A percentile compares a stretch with the other conserved stretches of the same genome.
phyloP scores from a whole-genome alignment of 2,888 invertebrate genomes.

The Ligdia adustata region DNA sequence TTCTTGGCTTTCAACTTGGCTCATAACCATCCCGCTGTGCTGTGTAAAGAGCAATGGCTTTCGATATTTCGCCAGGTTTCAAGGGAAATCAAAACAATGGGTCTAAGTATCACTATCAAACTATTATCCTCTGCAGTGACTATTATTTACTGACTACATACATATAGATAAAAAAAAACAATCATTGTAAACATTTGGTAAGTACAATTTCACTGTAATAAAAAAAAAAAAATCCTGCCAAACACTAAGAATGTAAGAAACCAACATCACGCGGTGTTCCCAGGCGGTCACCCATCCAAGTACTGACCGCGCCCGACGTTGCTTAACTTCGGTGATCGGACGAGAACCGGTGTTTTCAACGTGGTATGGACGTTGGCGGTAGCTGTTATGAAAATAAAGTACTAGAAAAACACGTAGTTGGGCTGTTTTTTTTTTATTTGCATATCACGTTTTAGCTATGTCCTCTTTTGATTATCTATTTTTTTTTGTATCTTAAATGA shows the following conservation, averaged over 20 bases:
- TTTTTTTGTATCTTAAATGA: too few relatives aligned
- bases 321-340: conserved; percentile 65
- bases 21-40: conserved; percentile 43
- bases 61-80: conserved; percentile 34
- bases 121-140: background rate
- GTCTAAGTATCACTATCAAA: background rate
- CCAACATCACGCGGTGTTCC: conserved; percentile 55
- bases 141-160: too few relatives aligned
- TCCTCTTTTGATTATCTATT: too few relatives aligned
- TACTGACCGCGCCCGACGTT: conserved; percentile 72
- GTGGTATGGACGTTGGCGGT: conserved; percentile 26
- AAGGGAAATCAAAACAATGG: conserved; percentile 33
- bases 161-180: too few relatives aligned
- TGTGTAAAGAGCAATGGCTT: conserved; percentile 38
- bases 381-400: too few relatives aligned
- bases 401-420: too few relatives aligned
- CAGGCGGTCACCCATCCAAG: conserved; percentile 62
- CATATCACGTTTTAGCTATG: too few relatives aligned
- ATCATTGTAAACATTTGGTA: too few relatives aligned
- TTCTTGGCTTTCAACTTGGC: conserved; percentile 39
- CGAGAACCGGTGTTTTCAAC: conserved; percentile 16
- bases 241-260: conserved; percentile 49
- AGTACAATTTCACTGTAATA: too few relatives aligned
- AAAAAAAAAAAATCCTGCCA: background rate
- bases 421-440: too few relatives aligned